A percentile compares a stretch with the other conserved stretches of the same genome.
phyloP scores from a whole-genome alignment of 2,113 vertebrate species.

The Myxocyprinus asiaticus region DNA sequence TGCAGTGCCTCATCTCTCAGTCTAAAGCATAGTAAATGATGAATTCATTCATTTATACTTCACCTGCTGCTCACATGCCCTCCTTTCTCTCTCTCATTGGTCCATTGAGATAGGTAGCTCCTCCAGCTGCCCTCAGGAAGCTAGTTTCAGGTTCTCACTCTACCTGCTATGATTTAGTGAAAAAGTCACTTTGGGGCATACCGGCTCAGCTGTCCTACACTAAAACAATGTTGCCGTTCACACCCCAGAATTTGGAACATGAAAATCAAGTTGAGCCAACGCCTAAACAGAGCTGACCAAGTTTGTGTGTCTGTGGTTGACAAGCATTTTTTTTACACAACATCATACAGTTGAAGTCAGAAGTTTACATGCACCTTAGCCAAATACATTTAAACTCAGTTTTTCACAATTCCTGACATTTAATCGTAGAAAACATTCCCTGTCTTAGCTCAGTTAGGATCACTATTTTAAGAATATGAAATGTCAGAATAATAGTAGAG shows the following conservation, averaged over 20 bases:
- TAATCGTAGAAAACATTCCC: no score
- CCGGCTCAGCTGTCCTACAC: not conserved
- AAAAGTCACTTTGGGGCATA: constrained; percentile 22
- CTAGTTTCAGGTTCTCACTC: not conserved
- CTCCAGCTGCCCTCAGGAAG: not conserved
- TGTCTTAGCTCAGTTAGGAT: no score
- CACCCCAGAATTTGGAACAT: constrained; percentile 13
- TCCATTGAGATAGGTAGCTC: not conserved
- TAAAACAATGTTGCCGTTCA: constrained; percentile 27
- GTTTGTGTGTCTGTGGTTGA: not conserved
- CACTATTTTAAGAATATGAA: no score
- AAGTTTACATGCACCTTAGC: no score
- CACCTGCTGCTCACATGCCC: constrained; percentile 19
- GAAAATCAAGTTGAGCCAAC: not conserved
- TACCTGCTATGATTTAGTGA: not conserved
- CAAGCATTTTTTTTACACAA: no score
- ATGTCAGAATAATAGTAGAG: no score
- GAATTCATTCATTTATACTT: constrained; percentile 20
- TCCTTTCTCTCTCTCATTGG: constrained; percentile 28
- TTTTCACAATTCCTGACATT: no score
- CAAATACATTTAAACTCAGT: no score
- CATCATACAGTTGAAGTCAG: no score
- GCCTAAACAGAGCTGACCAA: not conserved
- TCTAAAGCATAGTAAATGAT: constrained; percentile 7
- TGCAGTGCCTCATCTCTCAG: not conserved